Percentiles rank a stretch among this genome's conserved stretches.
Conservation (phyloP, 37 sponge, comb jelly and placozoan species). For the Hexactinellida sp. region DNA sequence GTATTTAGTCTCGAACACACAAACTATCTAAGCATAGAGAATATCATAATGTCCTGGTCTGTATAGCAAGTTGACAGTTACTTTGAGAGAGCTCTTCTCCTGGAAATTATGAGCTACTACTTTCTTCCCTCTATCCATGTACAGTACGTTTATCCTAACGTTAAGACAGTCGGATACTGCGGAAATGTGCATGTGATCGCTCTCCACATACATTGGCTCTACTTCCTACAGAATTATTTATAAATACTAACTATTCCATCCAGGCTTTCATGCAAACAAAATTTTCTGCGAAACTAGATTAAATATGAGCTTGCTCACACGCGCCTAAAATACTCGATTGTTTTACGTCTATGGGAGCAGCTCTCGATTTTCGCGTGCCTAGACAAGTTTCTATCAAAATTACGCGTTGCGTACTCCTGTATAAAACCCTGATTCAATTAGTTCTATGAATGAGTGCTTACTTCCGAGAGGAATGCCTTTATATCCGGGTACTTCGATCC, state of each 20-base stretch:
- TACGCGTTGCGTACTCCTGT: too few species aligned
- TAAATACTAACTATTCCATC: too few species aligned
- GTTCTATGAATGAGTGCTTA: conserved; percentile 2
- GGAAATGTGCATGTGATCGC: conserved; percentile 89
- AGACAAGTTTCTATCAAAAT: too few species aligned
- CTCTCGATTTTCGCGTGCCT: too few species aligned
- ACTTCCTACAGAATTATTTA: conserved; percentile 56
- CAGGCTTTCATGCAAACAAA: neutral
- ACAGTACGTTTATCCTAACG: conserved; percentile 62
- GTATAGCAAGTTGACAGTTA: conserved; percentile 70
- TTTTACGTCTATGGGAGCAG: neutral
- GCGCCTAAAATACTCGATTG: neutral
- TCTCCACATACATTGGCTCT: conserved; percentile 84
- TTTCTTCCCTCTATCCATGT: conserved; percentile 85
- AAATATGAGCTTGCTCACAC: too few species aligned
- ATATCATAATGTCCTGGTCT: conserved; percentile 96
- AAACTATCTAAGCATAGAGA: conserved; percentile 51
- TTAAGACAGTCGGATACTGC: conserved; percentile 73
- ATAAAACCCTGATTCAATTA: too few species aligned
- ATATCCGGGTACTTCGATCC: conserved; percentile 47
- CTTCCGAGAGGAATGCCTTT: conserved; percentile 73
- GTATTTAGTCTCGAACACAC: too few species aligned
- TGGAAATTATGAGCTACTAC: conserved; percentile 81
- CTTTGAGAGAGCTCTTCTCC: conserved; percentile 31
- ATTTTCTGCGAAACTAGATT: neutral